Conservation (phyloP, 2,888 invertebrate genomes). For the Girardia tigrina region DNA sequence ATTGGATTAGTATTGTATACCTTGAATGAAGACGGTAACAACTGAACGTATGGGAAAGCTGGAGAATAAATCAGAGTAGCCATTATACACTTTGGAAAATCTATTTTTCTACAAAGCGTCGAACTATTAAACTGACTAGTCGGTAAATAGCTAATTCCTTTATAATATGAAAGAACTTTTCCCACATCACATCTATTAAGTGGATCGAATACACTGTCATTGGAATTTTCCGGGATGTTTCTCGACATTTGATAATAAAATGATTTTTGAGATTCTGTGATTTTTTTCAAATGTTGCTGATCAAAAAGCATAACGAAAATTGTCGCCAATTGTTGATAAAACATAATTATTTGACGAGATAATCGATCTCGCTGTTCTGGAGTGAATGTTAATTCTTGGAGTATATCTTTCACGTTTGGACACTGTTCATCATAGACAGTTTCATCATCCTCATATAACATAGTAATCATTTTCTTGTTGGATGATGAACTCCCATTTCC, state of each 20-base stretch:
- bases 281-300: background rate
- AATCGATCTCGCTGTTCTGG: background rate
- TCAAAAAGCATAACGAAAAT: background rate
- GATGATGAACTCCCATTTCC: background rate
- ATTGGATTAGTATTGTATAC: background rate
- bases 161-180: background rate
- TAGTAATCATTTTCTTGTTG: background rate
- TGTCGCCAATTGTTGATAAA: background rate
- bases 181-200: background rate
- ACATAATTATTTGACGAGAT: background rate
- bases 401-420: background rate
- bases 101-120: background rate
- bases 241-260: background rate
- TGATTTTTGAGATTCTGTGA: background rate
- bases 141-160: background rate
- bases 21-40: background rate
- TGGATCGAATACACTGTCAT: background rate
- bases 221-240: background rate
- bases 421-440: background rate
- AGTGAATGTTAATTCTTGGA: background rate
- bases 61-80: background rate
- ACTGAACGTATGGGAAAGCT: constrained; percentile 14
- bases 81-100: background rate
- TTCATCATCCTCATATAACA: background rate
- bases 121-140: background rate